Evolutionary conservation across 2,888 invertebrate species (phyloP), one percentile per base, ranked within the genome.

Genomic region (Chloroclysta siterata): DNA sequence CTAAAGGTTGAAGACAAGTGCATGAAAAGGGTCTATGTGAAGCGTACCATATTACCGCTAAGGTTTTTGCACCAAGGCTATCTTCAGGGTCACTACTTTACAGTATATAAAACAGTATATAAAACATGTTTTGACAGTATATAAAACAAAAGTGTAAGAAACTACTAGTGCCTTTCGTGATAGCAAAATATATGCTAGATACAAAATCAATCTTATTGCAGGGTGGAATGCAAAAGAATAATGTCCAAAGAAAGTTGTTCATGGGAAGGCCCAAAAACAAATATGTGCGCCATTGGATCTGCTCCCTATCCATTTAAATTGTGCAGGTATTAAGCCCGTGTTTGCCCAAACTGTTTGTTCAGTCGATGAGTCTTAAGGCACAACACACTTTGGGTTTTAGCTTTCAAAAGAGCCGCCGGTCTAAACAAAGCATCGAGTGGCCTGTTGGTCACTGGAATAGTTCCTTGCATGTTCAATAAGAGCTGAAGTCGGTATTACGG

Each of bases 361-460:
- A 84, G 87, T 88, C 87, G 88, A 89, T 86, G 90, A 86, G 90
- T 87, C 86, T 88, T 81, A 82, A 90, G 87, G 85, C 89, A 87
- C 82, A 88, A 93, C 93, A 93, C 81, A 92, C 90, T 87, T 93
- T 86, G 88, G 87, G 92, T 93, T 93, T 93, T 93, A 93, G 84
- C 87, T 92, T 90, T 90, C 92, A 92, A 93, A 90, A 85, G 89
- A 72, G 83, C 91, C 92, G 90, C 81, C 89, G 82, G 80, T 78
- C 80, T 82, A 89, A 90, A 89, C 86, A 90, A 83, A 80, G 81
- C 79, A 50, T 70, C 68, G 84, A 90, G 90, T 86, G 88, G 84
- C 74, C 80, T 78, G 83, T 82, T 83, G 84, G 80, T 73, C 75
- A 69, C 68, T 75, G 82, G 83, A 83, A 85, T 87, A 83, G 87